Base-by-base conservation (phyloP, 2,797 vertebrate species). In the Trachurus trachurus region DNA sequence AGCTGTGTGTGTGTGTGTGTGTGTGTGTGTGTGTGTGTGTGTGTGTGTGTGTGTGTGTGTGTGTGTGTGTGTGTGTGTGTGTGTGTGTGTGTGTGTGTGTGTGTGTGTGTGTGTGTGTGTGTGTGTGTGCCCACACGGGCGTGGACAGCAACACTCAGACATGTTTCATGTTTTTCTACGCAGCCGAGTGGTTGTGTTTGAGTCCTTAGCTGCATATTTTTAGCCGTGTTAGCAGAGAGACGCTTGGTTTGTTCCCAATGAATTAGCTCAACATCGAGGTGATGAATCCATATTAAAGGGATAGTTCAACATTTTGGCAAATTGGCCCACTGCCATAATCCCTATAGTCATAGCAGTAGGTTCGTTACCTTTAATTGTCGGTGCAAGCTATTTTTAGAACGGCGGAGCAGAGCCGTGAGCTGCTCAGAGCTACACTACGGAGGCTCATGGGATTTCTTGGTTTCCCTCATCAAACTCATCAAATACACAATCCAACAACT, bases 31-130 rank as follows among this genome's bases (percentile, higher is more conserved):
- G 26, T 26, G 26, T 26, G 26, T 26, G 26, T 26, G 26, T 26
- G 26, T 26, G 26, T 26, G 26, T 26, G 26, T 26, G 26, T 26
- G 26, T 26, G 26, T 26, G 26, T 26, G 26, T 26, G 26, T 26
- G 26, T 26, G 26, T 26, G 26, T 26, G 26, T 26, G 26, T 52
- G 47, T 53, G 66, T 66, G 40, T 52, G 47, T 53, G 66, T 66
- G 40, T 52, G 47, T 53, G 66, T 66, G 40, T 52, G 47, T 53
- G 66, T 66, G 40, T 52, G 47, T 53, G 66, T 66, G 40, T 52
- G 47, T 53, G 66, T 66, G 40, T 52, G 47, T 53, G 66, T 66
- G 40, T 52, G 47, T 53, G 66, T 66, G 40, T 52, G 47, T 53
- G 66, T 66, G 40, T 26, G 26, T 26, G 26, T 26, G 26, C 21